Conservation (phyloP, 2,113 vertebrate species). For the Istiophorus platypterus region DNA sequence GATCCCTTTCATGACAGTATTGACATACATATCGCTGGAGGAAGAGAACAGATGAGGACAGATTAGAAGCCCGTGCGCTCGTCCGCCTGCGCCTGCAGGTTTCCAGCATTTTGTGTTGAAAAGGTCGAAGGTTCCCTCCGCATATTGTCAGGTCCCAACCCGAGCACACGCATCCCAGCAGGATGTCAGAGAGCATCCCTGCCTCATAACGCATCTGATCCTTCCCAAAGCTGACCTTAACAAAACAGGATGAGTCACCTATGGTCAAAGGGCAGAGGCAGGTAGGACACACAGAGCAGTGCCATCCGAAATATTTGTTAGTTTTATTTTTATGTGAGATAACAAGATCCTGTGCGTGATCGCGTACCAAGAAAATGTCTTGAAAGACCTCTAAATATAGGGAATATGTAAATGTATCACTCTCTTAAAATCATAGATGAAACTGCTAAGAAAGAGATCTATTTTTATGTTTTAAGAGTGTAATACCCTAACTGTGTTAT, state of each 20-base stretch:
- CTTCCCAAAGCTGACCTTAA: slow-evolving; percentile 66
- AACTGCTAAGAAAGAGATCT: not conserved
- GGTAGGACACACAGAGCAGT: slow-evolving; percentile 1
- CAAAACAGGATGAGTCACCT: slow-evolving; percentile 62
- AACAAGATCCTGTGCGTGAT: slow-evolving; percentile 1
- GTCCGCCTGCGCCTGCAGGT: slow-evolving; percentile 17
- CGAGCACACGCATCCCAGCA: slow-evolving; percentile 26
- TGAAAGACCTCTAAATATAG: not conserved
- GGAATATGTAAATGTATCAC: not conserved
- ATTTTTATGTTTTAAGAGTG: too few species aligned
- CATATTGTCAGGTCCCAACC: slow-evolving; percentile 40
- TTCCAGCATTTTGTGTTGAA: slow-evolving; percentile 62
- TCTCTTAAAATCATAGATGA: not conserved
- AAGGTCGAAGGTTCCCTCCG: slow-evolving; percentile 65
- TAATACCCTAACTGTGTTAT: not conserved
- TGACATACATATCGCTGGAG: slow-evolving; percentile 51
- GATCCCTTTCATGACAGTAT: slow-evolving; percentile 53
- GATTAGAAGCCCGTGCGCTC: slow-evolving; percentile 30
- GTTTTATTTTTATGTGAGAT: slow-evolving; percentile 25
- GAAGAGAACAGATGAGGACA: slow-evolving; percentile 44
- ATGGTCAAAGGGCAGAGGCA: slow-evolving; percentile 54
- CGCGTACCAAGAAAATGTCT: not conserved
- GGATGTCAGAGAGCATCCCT: slow-evolving; percentile 32
- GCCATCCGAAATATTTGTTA: slow-evolving; percentile 47
- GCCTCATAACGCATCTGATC: slow-evolving; percentile 28